Conservation (phyloP, 2,797 vertebrate species). For the Nothura maculosa region DNA sequence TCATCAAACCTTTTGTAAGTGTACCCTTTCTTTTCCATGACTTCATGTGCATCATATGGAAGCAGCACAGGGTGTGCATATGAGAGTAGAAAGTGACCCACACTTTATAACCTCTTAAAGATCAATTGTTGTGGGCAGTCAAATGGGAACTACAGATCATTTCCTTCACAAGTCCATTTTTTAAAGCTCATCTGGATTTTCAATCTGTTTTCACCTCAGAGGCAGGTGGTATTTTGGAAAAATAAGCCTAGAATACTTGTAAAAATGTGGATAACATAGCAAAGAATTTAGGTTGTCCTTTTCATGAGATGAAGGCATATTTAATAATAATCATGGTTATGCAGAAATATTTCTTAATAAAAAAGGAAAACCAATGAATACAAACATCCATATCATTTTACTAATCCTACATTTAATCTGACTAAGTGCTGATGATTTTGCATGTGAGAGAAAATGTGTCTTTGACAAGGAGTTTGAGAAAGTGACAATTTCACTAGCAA, state of each 20-base stretch:
- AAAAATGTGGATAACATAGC: neutral
- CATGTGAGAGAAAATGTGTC: slow-evolving; percentile 1
- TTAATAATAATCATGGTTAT: neutral
- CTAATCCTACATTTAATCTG: slow-evolving; percentile 53
- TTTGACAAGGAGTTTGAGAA: slow-evolving; percentile 48
- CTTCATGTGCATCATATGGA: neutral
- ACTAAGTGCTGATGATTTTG: slow-evolving; percentile 37
- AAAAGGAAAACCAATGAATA: neutral
- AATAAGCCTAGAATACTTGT: neutral
- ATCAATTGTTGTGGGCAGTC: neutral
- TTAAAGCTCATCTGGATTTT: neutral
- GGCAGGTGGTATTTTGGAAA: neutral
- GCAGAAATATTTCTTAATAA: neutral
- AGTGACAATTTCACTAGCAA: slow-evolving; percentile 59
- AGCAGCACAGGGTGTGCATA: rapidly evolving
- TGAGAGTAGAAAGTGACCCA: neutral
- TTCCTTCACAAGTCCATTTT: neutral
- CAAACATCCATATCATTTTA: slow-evolving; percentile 24
- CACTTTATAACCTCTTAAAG: neutral
- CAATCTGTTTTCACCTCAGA: neutral
- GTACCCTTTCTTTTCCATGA: neutral
- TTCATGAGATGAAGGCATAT: neutral
- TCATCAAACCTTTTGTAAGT: neutral
- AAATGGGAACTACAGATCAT: neutral
- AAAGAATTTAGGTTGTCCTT: neutral